A percentile compares a stretch with the other conserved stretches of the same genome.
Conservation (phyloP, 2,797 vertebrate species). For the Thalassophryne amazonica region DNA sequence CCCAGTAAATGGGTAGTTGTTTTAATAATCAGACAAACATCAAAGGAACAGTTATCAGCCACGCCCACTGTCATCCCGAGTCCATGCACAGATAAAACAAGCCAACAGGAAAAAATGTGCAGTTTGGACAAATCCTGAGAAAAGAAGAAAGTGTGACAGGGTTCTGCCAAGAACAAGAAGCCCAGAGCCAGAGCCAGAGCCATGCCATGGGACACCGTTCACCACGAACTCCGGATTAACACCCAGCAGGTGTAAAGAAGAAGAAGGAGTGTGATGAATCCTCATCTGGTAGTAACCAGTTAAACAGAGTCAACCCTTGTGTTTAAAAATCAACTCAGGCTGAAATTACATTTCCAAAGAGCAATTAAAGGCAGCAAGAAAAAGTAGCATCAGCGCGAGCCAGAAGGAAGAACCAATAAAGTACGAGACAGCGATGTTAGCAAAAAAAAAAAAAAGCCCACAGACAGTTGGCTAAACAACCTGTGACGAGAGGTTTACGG, state of each 20-base stretch:
- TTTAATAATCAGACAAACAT: background rate
- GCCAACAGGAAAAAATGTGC: background rate
- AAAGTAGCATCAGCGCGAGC: too few species aligned
- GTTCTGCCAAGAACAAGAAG: background rate
- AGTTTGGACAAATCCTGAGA: slow-evolving; percentile 5
- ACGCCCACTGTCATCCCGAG: background rate
- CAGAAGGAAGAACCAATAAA: background rate
- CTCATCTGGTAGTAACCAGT: too few species aligned
- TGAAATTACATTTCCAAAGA: too few species aligned
- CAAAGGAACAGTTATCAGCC: background rate
- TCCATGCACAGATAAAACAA: background rate
- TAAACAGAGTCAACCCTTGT: too few species aligned
- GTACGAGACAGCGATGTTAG: background rate
- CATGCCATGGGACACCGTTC: too few species aligned
- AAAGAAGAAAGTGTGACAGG: background rate
- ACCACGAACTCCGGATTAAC: too few species aligned
- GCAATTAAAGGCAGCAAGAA: too few species aligned
- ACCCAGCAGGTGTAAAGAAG: background rate
- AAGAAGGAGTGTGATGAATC: too few species aligned
- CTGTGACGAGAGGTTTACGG: slow-evolving; percentile 57
- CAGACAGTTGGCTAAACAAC: slow-evolving; percentile 19
- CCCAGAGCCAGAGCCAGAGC: too few species aligned
- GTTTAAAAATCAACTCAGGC: too few species aligned
- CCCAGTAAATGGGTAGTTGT: background rate
- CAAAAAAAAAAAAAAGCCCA: background rate